A percentile compares a stretch with the other conserved stretches of the same genome.
phyloP scores from a whole-genome alignment of 2,113 vertebrate species.

The Saccopteryx bilineata region DNA sequence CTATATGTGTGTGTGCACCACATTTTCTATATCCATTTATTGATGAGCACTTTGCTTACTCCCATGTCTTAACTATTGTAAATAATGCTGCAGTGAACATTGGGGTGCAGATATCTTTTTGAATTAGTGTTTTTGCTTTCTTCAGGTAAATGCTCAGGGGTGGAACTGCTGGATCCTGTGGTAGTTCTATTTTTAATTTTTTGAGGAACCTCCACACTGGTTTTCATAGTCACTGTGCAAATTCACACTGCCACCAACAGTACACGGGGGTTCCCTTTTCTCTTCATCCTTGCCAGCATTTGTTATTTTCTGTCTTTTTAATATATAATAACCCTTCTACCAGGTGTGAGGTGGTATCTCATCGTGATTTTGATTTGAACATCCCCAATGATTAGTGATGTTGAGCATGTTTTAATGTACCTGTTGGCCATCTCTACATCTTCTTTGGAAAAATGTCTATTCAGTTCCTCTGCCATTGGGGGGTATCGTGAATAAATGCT shows the following conservation, averaged over 20 bases:
- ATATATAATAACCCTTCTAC: not conserved
- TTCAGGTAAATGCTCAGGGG: not conserved
- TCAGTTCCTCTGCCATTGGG: not conserved
- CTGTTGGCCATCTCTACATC: not conserved
- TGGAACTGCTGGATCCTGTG: not conserved
- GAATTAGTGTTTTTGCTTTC: not conserved
- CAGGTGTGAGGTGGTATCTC: not conserved
- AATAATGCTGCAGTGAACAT: not conserved
- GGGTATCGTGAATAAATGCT: slow-evolving; percentile 17
- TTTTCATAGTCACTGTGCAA: not conserved
- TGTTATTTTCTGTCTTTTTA: not conserved
- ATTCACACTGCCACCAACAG: not conserved
- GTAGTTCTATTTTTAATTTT: not conserved
- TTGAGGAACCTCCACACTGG: not conserved
- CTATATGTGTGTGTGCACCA: not conserved
- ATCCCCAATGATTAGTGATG: not conserved
- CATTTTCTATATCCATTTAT: not conserved
- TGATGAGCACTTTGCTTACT: not conserved
- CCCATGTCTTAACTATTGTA: not conserved
- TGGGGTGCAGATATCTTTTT: not conserved
- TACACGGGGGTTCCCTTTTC: not conserved
- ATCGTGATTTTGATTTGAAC: slow-evolving; percentile 7
- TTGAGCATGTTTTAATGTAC: not conserved
- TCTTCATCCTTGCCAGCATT: not conserved
- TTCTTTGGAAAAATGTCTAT: not conserved